These are phyloP conservation scores for Bombus superbus DNA, from an alignment of 1,140 invertebrate genomes.

Conservation along the genomic window DNA sequence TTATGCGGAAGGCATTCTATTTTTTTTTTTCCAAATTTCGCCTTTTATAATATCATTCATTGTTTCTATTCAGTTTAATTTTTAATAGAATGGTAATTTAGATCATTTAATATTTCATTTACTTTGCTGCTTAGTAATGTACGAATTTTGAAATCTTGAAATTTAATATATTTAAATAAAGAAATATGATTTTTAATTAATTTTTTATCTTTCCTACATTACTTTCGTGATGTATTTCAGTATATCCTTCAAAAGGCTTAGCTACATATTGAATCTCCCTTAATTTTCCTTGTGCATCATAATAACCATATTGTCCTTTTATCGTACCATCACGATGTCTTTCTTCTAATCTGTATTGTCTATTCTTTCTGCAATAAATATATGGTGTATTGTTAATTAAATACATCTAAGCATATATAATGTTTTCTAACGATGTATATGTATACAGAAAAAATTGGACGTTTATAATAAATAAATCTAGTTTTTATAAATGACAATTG, in stretches of 20 bases:
- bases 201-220: conserved; percentile 32
- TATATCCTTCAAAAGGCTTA: conserved; percentile 88
- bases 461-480: conserved; percentile 40
- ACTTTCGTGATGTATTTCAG: conserved; percentile 80
- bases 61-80: neutral
- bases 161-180: neutral
- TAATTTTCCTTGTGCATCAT: conserved; percentile 90
- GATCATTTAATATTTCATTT: neutral
- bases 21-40: neutral
- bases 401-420: neutral
- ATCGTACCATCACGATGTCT: conserved; percentile 89
- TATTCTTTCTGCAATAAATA: conserved; percentile 86
- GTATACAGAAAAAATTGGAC: neutral
- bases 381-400: conserved; percentile 2
- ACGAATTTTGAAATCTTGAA: neutral
- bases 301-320: conserved; percentile 92
- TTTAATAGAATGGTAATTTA: neutral
- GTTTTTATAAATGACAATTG: conserved; percentile 5
- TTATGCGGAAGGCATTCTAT: neutral
- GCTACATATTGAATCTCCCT: conserved; percentile 91
- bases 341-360: conserved; percentile 92
- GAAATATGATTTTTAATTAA: neutral
- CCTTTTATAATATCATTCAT: neutral
- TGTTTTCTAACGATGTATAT: conserved; percentile 3
- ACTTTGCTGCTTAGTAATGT: neutral